Evolutionary conservation across 1,140 invertebrate species (phyloP).

Genomic region (Diprion similis): DNA sequence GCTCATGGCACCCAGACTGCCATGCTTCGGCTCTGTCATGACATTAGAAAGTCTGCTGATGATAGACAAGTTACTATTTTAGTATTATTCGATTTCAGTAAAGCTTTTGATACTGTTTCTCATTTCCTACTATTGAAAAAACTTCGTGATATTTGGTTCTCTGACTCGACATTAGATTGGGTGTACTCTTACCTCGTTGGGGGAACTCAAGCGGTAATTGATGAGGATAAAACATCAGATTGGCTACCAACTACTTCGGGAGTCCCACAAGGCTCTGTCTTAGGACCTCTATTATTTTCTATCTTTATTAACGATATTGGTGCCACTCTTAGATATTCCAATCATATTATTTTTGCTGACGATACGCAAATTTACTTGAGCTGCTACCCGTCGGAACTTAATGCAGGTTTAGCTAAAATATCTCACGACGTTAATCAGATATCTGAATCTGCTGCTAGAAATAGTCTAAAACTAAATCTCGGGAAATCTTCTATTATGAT

Average conservation of each 20-base stretch:
- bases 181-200: constrained; percentile 9
- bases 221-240: not conserved
- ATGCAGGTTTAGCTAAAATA: constrained; percentile 3
- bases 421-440: constrained; percentile 9
- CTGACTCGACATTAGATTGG: not conserved
- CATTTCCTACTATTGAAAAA: not conserved
- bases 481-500: too few relatives aligned
- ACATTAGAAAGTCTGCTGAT: not conserved
- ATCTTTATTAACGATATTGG: constrained; percentile 16
- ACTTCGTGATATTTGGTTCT: constrained; percentile 5
- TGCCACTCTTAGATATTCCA: not conserved
- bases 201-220: not conserved
- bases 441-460: not conserved
- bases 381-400: not conserved
- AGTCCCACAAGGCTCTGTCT: not conserved
- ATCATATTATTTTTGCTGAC: constrained; percentile 14
- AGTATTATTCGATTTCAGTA: not conserved
- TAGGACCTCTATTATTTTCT: constrained; percentile 8
- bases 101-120: constrained; percentile 3
- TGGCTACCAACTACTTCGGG: not conserved
- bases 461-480: constrained; percentile 9
- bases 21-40: not conserved
- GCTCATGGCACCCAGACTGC: not conserved
- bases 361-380: constrained; percentile 13
- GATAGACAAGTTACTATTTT: not conserved